Evolutionary conservation across 2,797 vertebrate species (phyloP).

Genomic region (Tapera naevia): DNA sequence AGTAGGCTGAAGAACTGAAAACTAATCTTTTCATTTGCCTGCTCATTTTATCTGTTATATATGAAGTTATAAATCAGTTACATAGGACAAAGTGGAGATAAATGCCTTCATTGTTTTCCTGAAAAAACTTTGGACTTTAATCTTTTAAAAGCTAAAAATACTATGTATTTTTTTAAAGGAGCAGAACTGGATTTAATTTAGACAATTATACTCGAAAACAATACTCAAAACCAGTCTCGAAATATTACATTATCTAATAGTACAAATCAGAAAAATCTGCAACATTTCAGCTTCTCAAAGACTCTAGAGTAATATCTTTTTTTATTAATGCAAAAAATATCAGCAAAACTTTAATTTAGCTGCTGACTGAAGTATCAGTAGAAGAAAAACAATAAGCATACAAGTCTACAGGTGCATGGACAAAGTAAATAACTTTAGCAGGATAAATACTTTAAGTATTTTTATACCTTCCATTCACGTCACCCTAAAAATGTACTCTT

Average conservation of each 20-base stretch:
- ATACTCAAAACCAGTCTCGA: not conserved
- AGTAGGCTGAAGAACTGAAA: not conserved
- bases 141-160: not conserved
- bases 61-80: not conserved
- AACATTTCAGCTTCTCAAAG: not conserved
- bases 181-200: not conserved
- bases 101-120: not conserved
- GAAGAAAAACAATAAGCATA: not conserved
- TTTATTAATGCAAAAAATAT: not conserved
- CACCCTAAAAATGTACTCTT: not conserved
- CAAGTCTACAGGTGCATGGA: accelerated
- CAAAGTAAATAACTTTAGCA: not conserved
- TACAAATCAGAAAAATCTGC: not conserved
- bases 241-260: not conserved
- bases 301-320: not conserved
- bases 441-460: not conserved
- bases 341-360: not conserved
- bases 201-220: not conserved
- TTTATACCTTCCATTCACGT: not conserved
- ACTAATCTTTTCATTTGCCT: not conserved
- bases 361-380: not conserved
- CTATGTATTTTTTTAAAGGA: not conserved
- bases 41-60: not conserved
- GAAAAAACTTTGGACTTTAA: not conserved
- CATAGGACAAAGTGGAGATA: not conserved